Conservation (phyloP, 2,888 invertebrate genomes). For the Erpobdella octoculata region DNA sequence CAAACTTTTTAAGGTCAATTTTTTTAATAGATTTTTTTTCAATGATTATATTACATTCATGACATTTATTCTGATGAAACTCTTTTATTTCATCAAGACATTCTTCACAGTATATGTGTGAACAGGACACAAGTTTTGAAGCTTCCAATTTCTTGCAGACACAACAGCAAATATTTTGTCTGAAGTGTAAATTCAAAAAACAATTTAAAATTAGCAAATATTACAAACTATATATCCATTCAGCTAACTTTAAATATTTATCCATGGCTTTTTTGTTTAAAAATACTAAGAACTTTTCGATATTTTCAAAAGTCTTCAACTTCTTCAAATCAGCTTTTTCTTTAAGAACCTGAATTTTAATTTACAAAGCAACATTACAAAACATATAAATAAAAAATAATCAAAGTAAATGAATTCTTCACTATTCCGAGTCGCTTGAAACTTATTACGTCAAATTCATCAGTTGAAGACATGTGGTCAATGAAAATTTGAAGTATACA, state of each 20-base stretch:
- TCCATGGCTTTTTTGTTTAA: conserved; percentile 40
- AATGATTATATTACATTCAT: conserved; percentile 39
- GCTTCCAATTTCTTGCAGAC: neutral
- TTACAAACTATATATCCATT: too few relatives aligned
- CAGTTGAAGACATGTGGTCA: conserved; percentile 41
- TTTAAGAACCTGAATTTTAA: too few relatives aligned
- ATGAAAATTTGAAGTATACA: conserved; percentile 42
- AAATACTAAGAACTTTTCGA: conserved; percentile 42
- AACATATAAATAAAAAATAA: too few relatives aligned
- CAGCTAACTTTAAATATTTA: conserved; percentile 33
- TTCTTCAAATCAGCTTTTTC: conserved; percentile 40
- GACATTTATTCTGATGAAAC: conserved; percentile 22
- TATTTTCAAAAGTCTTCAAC: conserved; percentile 36
- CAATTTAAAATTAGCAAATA: too few relatives aligned
- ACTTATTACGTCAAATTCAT: conserved; percentile 32
- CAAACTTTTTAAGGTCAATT: neutral
- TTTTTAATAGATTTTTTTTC: conserved; percentile 30
- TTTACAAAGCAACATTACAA: too few relatives aligned
- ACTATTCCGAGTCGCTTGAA: too few relatives aligned
- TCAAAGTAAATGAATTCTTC: too few relatives aligned
- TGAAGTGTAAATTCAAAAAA: neutral
- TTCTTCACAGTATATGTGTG: neutral
- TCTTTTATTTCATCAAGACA: neutral
- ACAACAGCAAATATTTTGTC: neutral
- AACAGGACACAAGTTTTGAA: neutral